phyloP scores from a whole-genome alignment of 2,113 vertebrate species.

The Onychostruthus taczanowskii region DNA sequence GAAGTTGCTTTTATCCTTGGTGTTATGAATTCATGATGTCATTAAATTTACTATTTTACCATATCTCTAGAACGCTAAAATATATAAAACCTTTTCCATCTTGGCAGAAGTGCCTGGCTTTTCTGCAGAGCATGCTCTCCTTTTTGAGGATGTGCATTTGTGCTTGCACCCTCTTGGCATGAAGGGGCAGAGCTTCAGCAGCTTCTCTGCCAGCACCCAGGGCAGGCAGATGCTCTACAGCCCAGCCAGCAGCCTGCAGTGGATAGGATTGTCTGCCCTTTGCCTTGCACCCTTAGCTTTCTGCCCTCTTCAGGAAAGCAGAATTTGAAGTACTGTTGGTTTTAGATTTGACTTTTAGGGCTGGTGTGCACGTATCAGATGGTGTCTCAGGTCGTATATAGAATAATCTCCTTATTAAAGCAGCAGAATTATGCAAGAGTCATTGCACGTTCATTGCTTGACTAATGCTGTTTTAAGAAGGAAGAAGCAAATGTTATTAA shows the following conservation, averaged over 20 bases:
- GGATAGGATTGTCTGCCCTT: not conserved
- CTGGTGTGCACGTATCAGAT: not conserved
- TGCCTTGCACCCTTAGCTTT: not conserved
- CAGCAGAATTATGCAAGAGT: not conserved
- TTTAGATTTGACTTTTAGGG: not conserved
- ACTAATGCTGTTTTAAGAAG: not conserved
- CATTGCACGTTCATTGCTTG: not conserved
- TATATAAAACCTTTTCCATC: not conserved
- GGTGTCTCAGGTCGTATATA: not conserved
- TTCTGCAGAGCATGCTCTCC: not conserved
- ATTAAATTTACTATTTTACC: conserved; percentile 17
- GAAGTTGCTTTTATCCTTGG: conserved; percentile 1
- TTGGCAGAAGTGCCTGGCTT: not conserved
- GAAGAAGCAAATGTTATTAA: not conserved
- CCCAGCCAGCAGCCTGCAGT: not conserved
- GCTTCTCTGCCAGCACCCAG: not conserved
- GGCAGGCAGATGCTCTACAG: not conserved
- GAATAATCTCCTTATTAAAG: not conserved
- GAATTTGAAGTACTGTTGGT: not conserved
- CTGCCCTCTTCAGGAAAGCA: not conserved
- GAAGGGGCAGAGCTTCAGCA: not conserved
- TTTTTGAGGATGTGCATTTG: not conserved
- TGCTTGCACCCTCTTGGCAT: not conserved
- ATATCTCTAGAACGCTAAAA: not conserved
- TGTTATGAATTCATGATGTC: not conserved